Evolutionary conservation across 2,888 invertebrate genomes (phyloP), one percentile per base, ranked within the genome.

Genomic region (Psylliodes chrysocephalus): DNA sequence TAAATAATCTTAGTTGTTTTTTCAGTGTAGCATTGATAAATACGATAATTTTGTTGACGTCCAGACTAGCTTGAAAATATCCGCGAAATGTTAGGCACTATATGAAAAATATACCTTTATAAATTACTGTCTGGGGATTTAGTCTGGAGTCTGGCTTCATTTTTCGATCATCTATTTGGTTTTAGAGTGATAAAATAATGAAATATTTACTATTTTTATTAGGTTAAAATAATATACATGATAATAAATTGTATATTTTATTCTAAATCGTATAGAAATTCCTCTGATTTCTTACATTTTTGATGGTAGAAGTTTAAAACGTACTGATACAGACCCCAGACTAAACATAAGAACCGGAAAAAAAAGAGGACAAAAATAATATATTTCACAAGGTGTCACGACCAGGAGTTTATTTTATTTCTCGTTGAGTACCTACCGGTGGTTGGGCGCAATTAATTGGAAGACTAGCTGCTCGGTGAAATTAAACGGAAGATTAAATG

Each of bases 351-450:
- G 25, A 8, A 22, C 3, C 47, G 18, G 30, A 33, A 42, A 57
- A 56, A 49, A 40, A 42, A 35, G 57, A 57, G 46, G 49, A 57
- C 46, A 57, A 57, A 57, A 57, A 57, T 63, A 38, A 52, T 57
- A 63, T 63, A 63, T 63, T 63, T 63, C 18, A 40, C 15, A 18
- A 30, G 44, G 46, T 63, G 63, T 63, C 63, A 63, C 52, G 19
- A 14, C 33, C 63, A 63, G 49, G 40, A 51, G 49, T 59, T 59
- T 59, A 51, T 59, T 40, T 49, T 49, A 28, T 51, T n/a, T n/a
- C n/a, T n/a, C n/a, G 38, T 49, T 19, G 40, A 40, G 38, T 17
- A n/a, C n/a, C n/a, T 25, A 22, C 25, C 42, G 47, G 19, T 25
- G 30, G 46, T 28, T 46, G 62, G n/a, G 49, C 56, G 46, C 10